Conservation (phyloP, 2,113 vertebrate genomes). For the Malaclemys terrapin region DNA sequence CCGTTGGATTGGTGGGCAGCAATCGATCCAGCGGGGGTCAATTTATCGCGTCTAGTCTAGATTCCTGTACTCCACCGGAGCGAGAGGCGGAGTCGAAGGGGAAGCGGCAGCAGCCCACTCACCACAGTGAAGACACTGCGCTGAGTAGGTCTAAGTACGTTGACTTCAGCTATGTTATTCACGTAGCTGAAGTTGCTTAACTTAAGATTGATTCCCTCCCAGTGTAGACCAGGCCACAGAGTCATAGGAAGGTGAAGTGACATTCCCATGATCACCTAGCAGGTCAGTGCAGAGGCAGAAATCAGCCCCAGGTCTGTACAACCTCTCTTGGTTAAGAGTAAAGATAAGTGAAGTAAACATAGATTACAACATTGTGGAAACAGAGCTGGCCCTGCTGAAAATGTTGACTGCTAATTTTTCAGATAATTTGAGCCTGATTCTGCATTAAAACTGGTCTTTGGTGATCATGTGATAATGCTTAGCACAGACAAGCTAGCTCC, state of each 20-base stretch:
- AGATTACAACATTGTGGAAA: not conserved
- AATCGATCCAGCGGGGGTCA: no score
- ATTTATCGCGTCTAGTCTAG: no score
- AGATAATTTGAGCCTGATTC: not conserved
- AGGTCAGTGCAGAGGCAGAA: not conserved
- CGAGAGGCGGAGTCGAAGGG: no score
- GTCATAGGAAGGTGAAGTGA: not conserved
- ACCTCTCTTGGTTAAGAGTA: not conserved
- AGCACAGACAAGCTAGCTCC: not conserved
- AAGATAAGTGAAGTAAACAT: not conserved
- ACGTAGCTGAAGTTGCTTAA: no score
- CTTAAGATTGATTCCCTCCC: no score
- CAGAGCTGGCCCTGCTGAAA: not conserved
- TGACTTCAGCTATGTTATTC: no score
- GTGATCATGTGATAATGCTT: not conserved
- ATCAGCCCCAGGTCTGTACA: not conserved
- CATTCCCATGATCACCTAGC: not conserved
- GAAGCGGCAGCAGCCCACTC: no score
- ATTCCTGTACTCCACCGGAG: no score
- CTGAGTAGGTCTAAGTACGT: no score
- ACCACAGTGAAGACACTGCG: no score
- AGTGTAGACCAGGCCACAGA: no score
- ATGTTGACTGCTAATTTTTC: not conserved
- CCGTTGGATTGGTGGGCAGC: no score
- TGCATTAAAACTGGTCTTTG: not conserved